phyloP scores from a whole-genome alignment of 2,888 invertebrate species.

The Liposcelis brunnea region DNA sequence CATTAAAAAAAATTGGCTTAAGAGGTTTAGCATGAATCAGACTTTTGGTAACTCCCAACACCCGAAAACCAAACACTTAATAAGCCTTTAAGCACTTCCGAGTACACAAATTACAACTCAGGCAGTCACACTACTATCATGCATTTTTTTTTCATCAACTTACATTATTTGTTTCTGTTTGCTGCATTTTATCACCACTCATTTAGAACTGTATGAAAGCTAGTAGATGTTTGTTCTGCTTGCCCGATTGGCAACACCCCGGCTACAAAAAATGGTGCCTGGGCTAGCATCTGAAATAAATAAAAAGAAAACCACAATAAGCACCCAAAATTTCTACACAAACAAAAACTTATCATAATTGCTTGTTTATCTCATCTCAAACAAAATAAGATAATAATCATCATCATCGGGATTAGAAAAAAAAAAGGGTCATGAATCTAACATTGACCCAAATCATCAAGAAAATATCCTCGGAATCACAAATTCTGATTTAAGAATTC shows the following conservation, averaged over 20 bases:
- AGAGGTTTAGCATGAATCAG: too few species aligned
- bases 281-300: slow-evolving; percentile 27
- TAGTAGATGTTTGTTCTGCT: too few species aligned
- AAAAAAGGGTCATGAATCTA: slow-evolving; percentile 12
- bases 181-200: slow-evolving; percentile 30
- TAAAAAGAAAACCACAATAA: slow-evolving; percentile 19
- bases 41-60: too few species aligned
- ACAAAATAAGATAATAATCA: too few species aligned
- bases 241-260: slow-evolving; percentile 26
- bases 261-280: slow-evolving; percentile 24
- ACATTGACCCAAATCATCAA: slow-evolving; percentile 10
- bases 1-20: too few species aligned
- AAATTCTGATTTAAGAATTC: too few species aligned
- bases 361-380: slow-evolving; percentile 6
- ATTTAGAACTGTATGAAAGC: not conserved
- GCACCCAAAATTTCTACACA: slow-evolving; percentile 20
- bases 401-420: not conserved
- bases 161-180: slow-evolving; percentile 39
- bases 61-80: too few species aligned
- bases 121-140: too few species aligned
- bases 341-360: slow-evolving; percentile 18
- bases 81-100: too few species aligned
- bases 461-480: too few species aligned
- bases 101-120: too few species aligned
- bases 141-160: slow-evolving; percentile 19